Base-by-base conservation (phyloP, 2,888 invertebrate genomes). In the Rhorus exstirpatorius region DNA sequence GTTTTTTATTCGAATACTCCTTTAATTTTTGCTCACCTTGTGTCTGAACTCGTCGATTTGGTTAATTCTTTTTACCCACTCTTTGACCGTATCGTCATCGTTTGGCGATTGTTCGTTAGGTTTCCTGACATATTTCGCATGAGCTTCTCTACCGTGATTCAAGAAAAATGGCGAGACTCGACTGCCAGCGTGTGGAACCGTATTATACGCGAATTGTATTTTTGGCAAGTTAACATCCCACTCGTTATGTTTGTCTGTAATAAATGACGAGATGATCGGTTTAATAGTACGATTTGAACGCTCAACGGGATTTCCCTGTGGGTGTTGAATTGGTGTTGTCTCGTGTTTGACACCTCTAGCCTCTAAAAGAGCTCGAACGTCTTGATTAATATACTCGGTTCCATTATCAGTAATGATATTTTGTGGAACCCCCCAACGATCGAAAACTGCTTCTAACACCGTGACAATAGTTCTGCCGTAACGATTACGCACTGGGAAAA, bases 341-440 rank as follows among this genome's bases (percentile, higher is more conserved):
- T 63, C 41, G 7, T 78, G 71, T 41, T 8, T 7, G 0, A 79
- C 46, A 14, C 35, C 17, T 35, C 61, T 31, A 8, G 60, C 46
- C 3, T 31, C 14, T 8, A 83, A 38, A 2, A 67, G 55, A 19
- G 44, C 46, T 31, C 51, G 38, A 0, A 83, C 85, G 4, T 79
- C 78, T 71, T 68, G 71, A 44, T 85, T 83, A 10, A 79, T 4
- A 12, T 75, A 85, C 19, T 85, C 80, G 1, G 44, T 68, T 0
- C 84, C 84, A 7, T 83, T 83, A 55, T 83, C 81, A 0, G 83
- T 61, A 4, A 85, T 51, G 1, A 81, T 67, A 3, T 72, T 71
- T 0, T 74, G 60, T 0, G 79, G 80, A 0, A 21, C 53, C 53
- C 83, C 81, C 79, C 71, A 76, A 7, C 51, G 38, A 4, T 81